Base-by-base conservation (phyloP, 2,797 vertebrate species). In the Austrolebias charrua region DNA sequence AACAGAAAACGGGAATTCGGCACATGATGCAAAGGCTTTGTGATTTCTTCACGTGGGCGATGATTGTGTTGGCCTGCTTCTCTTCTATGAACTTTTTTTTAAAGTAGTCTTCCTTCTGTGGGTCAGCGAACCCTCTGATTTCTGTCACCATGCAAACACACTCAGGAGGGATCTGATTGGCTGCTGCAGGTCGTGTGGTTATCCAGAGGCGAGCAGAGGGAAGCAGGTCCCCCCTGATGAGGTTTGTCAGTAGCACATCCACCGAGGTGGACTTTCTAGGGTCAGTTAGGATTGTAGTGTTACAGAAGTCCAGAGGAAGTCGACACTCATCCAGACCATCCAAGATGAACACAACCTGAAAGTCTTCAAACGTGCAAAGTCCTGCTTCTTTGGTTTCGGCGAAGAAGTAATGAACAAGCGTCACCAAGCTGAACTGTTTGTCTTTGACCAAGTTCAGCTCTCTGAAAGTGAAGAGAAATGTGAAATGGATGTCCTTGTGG, bases 351-450 rank as follows among this genome's bases (percentile, higher is more conserved):
- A 46, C 5, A 18, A 46, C 44, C 44, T 46, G 44, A 16, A 46
- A 46, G 6, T 46, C 44, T 19, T 46, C 44, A 46, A 46, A 19
- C 7, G 15, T 46, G 6, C 6, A 18, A 10, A 46, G 18, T 18
- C 6, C 44, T 11, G 40, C 40, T 42, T 42, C 10, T 46, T 18
- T 46, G 44, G 44, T 46, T 46, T 46, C 44, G 18, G 8, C 10
- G 15, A 52, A 52, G 50, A 52, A 52, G 50, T 33, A 14, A 53
- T 53, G 51, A 53, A 53, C 12, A n/a, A 53, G 51, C n/a, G 18
- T 18, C 45, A 47, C 45, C 45, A 47, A 47, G 18, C 45, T 47
- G 45, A 47, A 47, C 18, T 20, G 19, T 19, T 47, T 20, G 7
- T 47, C 45, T 12, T 47, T 47, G 8, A 47, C 3, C 18, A 47